Evolutionary conservation across 2,113 vertebrate species (phyloP).

Genomic region (Eptesicus fuscus): DNA sequence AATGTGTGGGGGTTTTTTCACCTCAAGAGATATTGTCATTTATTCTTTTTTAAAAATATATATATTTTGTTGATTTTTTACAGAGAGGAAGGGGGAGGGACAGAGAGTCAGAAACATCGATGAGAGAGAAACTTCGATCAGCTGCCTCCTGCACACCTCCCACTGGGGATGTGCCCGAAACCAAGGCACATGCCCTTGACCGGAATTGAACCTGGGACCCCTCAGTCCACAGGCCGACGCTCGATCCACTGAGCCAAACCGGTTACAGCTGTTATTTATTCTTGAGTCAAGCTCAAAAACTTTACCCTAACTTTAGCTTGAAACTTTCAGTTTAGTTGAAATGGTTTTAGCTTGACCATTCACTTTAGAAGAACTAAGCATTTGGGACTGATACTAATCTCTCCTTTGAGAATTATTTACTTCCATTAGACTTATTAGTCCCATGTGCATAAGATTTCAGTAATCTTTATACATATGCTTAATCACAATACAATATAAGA

Average conservation of each 20-base stretch:
- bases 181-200: too few relatives aligned
- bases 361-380: constrained; percentile 34
- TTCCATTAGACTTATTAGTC: constrained; percentile 19
- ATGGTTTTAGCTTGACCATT: constrained; percentile 31
- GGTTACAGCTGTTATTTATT: not conserved
- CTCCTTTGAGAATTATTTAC: constrained; percentile 34
- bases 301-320: constrained; percentile 21
- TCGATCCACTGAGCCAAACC: too few relatives aligned
- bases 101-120: too few relatives aligned
- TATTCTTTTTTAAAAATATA: not conserved
- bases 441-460: not conserved
- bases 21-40: constrained; percentile 27
- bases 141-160: too few relatives aligned
- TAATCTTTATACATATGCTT: constrained; percentile 4
- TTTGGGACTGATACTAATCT: constrained; percentile 14
- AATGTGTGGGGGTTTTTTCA: not conserved
- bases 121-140: too few relatives aligned
- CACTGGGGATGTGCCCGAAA: too few relatives aligned
- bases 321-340: not conserved
- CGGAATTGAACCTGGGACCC: too few relatives aligned
- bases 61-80: too few relatives aligned
- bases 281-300: constrained; percentile 16
- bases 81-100: too few relatives aligned
- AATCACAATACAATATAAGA: constrained; percentile 16
- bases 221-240: too few relatives aligned